Evolutionary conservation across 2,113 vertebrate species (phyloP), one percentile per base, ranked within the genome.

Genomic region (Heteronetta atricapilla): DNA sequence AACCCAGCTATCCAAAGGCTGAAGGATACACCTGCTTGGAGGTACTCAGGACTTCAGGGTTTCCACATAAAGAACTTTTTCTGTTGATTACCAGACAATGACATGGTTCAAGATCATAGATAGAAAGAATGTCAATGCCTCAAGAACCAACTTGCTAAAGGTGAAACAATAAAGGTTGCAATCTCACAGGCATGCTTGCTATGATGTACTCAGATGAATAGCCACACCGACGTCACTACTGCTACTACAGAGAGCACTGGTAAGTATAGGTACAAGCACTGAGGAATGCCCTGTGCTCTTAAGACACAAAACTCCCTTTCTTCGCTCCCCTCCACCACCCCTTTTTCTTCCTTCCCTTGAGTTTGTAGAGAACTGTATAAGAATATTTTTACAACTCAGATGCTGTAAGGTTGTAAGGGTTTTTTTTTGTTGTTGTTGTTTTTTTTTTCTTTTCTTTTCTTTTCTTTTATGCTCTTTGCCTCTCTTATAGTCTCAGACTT

Each of bases 161-260:
- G 48, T 40, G 33, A 59, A 89, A 59, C 31, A 68, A 6, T 48
- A 81, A 52, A 83, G 11, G n/a, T 2, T 2, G 0, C 29, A 48
- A 8, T 12, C 1, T 3, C 4, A 5, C 25, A 48, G 82, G 0
- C 19, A 11, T 17, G 31, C 28, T 17, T 23, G 34, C 13, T 2
- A 5, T 31, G 28, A 56, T 11, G 16, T 93, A 15, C 10, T 68
- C 29, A 53, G 3, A 11, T 14, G 53, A 84, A 42, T 8, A 44
- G 13, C 34, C 2, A 1, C 15, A 21, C 3, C 34, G 12, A 31
- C 20, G 33, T 74, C 26, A 42, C 11, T 29, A 52, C 13, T 29
- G 12, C 7, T 83, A 8, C 16, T 20, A 31, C 10, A 26, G 60
- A 58, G 62, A 10, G 26, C 42, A 46, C 4, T 74, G 36, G 13